Base-by-base conservation (phyloP, 2,797 vertebrate species). In the Selene dorsalis region DNA sequence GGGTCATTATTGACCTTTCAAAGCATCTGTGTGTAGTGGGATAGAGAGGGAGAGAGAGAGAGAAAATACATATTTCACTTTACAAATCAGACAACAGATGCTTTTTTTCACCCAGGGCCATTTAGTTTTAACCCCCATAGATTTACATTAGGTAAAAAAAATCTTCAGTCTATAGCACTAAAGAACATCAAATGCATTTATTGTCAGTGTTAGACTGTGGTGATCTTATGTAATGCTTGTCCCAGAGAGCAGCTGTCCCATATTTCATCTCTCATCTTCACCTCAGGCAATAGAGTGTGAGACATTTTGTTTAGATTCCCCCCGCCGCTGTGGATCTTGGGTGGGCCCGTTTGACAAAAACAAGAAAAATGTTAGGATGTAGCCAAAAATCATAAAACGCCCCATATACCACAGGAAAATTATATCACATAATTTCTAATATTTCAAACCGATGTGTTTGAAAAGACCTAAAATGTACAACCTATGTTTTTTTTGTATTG, bases 311-410 rank as follows among this genome's bases (percentile, higher is more conserved):
- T 73, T 62, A 55, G 38, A 60, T 66, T 60, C 14, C 2, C 43
- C 2, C 32, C 24, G 47, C 28, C 70, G 11, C 7, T 58, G 47
- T 26, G 69, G 9, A 45, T 30, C 41, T 30, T 50, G 48, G 56
- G 61, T 82, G 68, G 61, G 58, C 39, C 56, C 11, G 22, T 48
- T 73, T 0, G 10, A 64, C 61, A 71, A 69, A 79, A 52, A 59
- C 57, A 68, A 20, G 1, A 10, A 18, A 35, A 47, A 20, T 22
- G 30, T 32, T 53, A 16, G 60, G 28, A 61, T 53, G 24, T 24
- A 20, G 47, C 28, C 28, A 57, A 26, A 48, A 38, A 30, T 32
- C 73, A 79, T 30, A 61, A n/a, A n/a, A 13, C 18, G 3, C 55
- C 8, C 9, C 43, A 32, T 35, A 32, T 35, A 53, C 1, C 1